These are phyloP conservation scores for Esox masquinongy DNA, from an alignment of 2,797 vertebrate genomes.

Conservation along the genomic window DNA sequence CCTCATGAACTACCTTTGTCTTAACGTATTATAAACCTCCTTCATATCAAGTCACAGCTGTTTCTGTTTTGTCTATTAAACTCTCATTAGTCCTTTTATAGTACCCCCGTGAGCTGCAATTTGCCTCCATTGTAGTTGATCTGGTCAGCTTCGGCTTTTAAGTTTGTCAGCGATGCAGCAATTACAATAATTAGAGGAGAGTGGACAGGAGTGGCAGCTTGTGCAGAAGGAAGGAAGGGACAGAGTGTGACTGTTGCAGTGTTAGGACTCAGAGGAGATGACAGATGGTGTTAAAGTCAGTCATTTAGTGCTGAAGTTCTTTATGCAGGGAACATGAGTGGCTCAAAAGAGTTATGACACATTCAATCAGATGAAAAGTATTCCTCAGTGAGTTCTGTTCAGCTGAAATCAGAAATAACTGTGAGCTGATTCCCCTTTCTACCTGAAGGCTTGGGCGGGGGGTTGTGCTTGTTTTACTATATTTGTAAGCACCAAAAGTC, in stretches of 20 bases:
- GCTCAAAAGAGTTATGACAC: conserved; percentile 6
- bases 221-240: conserved; percentile 9
- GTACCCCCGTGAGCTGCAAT: conserved; percentile 14
- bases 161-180: conserved; percentile 34
- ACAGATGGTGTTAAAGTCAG: conserved; percentile 18
- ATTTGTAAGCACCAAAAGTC: too few species aligned
- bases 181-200: conserved; percentile 31
- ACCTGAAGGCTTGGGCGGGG: neutral
- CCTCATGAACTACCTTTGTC: conserved; percentile 26
- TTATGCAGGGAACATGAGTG: conserved; percentile 29
- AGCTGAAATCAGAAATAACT: neutral
- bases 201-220: conserved; percentile 28
- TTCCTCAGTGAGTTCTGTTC: conserved; percentile 19
- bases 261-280: conserved; percentile 18
- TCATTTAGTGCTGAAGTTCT: conserved; percentile 3
- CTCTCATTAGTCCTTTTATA: conserved; percentile 31
- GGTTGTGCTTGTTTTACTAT: too few species aligned
- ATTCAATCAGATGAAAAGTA: conserved; percentile 35
- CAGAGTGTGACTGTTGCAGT: neutral
- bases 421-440: conserved; percentile 29
- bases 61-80: conserved; percentile 33
- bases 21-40: conserved; percentile 30
- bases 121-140: conserved; percentile 18
- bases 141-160: conserved; percentile 25
- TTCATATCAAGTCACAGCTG: conserved; percentile 22